Evolutionary conservation across 2,888 invertebrate species (phyloP), one percentile per base, ranked within the genome.

Genomic region (Ophraella communa): DNA sequence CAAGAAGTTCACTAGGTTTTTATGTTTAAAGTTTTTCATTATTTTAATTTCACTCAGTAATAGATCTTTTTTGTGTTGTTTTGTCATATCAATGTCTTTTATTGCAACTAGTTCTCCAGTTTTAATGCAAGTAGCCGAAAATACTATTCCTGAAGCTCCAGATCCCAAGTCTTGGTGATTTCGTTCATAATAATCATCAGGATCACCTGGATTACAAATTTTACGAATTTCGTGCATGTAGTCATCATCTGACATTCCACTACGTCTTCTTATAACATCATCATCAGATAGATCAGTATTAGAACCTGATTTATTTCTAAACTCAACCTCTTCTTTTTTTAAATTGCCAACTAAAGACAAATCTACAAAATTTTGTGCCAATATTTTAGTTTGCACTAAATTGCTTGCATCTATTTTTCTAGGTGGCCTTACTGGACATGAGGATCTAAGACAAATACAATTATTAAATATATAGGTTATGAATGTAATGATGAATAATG

Each of bases 11-110:
- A 98, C 98, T 54, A 75, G 64, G 83, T 97, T 98, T 77, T 92
- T 92, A 82, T 98, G 98, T 76, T 92, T 90, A 80, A 96, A 95
- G 76, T 92, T 92, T 78, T 93, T 93, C 79, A 96, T 87, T 11
- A 96, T 94, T 76, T 91, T 90, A 71, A 98, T 96, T 86, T 98
- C 98, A 54, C 95, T 97, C 71, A 98, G 87, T 79, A 98, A 93
- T 77, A 98, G 87, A 83, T 98, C 96, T 82, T 98, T 98, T 78
- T 96, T 94, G 57, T 94, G 93, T 82, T 99, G 98, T 80, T 95
- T 95, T 35, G 91, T 89, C 79, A 98, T 87, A 81, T 98, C 95
- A 82, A 98, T 98, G 76, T 95, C 94, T 83, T 98, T 98, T 71
- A 98, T 93, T 27, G 98, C 98, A 5, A 98, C 97, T 79, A 89